Percentiles rank a stretch among this genome's conserved stretches.
These are phyloP conservation scores for Mormyrus hasselquistii DNA, from an alignment of 2,797 vertebrate species.

Conservation along the genomic window DNA sequence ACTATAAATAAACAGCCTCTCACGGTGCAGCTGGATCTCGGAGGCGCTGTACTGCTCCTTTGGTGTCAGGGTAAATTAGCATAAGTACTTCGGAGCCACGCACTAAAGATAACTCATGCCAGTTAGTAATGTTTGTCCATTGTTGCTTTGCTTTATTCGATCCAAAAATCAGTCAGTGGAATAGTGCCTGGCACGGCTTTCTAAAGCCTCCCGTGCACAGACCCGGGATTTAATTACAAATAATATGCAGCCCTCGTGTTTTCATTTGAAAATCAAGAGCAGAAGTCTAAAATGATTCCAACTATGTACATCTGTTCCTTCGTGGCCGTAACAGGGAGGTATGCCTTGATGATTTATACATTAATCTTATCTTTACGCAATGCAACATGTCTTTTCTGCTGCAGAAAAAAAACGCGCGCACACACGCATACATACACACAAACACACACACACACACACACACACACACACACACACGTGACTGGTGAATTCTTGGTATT, in stretches of 20 bases:
- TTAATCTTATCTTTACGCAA: constrained; percentile 13
- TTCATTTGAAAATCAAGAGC: neutral
- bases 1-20: neutral
- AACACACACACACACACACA: neutral
- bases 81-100: neutral
- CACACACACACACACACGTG: too few species aligned
- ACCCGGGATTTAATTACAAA: constrained; percentile 14
- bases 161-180: constrained; percentile 1
- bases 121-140: neutral
- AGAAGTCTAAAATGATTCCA: constrained; percentile 1
- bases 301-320: constrained; percentile 19
- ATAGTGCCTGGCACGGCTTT: neutral
- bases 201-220: neutral
- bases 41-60: neutral
- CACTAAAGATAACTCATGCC: neutral
- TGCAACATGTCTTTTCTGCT: neutral
- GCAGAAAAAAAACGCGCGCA: neutral
- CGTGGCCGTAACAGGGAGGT: neutral
- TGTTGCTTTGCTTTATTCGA: neutral
- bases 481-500: neutral
- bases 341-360: constrained; percentile 16
- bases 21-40: neutral
- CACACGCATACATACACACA: too few species aligned
- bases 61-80: neutral
- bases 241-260: constrained; percentile 4